Percentiles rank a stretch among this genome's conserved stretches.
Conservation (phyloP, 2,113 vertebrate genomes). For the Sturnus vulgaris region DNA sequence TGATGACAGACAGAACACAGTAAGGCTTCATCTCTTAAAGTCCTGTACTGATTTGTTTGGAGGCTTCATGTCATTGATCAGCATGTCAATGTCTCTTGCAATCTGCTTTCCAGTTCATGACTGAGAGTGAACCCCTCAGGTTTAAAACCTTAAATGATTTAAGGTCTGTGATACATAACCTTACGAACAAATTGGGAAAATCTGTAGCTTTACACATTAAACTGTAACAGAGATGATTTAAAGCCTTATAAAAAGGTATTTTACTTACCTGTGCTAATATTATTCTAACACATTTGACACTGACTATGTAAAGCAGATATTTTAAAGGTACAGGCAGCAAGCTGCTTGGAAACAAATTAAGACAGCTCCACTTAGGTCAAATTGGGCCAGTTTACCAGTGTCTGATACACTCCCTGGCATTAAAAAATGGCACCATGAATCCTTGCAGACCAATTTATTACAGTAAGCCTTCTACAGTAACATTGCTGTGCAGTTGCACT, state of each 20-base stretch:
- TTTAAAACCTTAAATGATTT: constrained; percentile 45
- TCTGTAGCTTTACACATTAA: constrained; percentile 51
- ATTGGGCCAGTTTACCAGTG: neutral
- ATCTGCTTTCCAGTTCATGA: constrained; percentile 33
- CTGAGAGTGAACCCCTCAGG: constrained; percentile 47
- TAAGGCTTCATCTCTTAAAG: constrained; percentile 39
- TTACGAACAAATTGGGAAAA: constrained; percentile 30
- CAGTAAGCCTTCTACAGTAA: neutral
- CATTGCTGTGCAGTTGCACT: neutral
- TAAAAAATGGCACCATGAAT: neutral
- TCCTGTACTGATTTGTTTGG: constrained; percentile 54
- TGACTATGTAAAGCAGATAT: neutral
- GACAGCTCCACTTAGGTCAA: neutral
- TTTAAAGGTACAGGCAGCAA: constrained; percentile 2
- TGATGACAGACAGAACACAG: constrained; percentile 52
- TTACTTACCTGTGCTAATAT: constrained; percentile 39
- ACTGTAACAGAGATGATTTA: constrained; percentile 20
- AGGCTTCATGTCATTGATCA: constrained; percentile 48
- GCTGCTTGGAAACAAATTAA: constrained; percentile 7
- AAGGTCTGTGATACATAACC: constrained; percentile 33
- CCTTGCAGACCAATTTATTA: neutral
- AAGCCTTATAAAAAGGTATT: constrained; percentile 43
- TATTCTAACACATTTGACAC: constrained; percentile 44
- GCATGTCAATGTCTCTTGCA: constrained; percentile 39
- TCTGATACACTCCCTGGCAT: neutral